phyloP scores from a whole-genome alignment of 2,113 vertebrate genomes.

The Probosciger aterrimus region DNA sequence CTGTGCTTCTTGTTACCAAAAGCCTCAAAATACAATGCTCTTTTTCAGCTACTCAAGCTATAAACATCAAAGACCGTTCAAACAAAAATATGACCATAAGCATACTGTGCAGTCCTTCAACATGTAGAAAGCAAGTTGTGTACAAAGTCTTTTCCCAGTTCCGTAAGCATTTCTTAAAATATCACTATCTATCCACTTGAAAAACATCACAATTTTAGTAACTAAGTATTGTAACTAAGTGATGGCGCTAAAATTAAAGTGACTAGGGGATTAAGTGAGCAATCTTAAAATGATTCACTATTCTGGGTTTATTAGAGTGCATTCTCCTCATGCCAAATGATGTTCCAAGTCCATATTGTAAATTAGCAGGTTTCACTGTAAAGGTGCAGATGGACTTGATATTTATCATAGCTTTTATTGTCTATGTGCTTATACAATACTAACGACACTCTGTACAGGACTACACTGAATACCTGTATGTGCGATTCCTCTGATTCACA shows the following conservation, averaged over 20 bases:
- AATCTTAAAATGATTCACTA: not conserved
- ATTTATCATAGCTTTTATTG: not conserved
- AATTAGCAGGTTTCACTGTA: not conserved
- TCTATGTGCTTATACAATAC: not conserved
- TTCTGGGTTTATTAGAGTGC: not conserved
- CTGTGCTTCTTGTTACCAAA: not conserved
- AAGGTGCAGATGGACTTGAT: not conserved
- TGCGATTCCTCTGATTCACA: constrained; percentile 99
- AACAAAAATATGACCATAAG: not conserved
- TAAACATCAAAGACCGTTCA: not conserved
- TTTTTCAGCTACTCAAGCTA: not conserved
- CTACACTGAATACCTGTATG: constrained; percentile 91
- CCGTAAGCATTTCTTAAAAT: not conserved
- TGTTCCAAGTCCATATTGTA: not conserved
- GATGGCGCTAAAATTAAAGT: not conserved
- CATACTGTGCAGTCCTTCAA: not conserved
- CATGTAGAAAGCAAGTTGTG: not conserved
- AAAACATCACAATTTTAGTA: not conserved
- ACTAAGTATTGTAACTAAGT: not conserved
- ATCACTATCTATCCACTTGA: not conserved
- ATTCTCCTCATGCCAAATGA: not conserved
- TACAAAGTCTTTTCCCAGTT: not conserved
- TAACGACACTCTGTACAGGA: constrained; percentile 39
- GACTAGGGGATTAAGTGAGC: not conserved
- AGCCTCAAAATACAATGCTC: not conserved